Base-by-base conservation (phyloP, 2,113 vertebrate genomes). In the Nannobrachium achirus region DNA sequence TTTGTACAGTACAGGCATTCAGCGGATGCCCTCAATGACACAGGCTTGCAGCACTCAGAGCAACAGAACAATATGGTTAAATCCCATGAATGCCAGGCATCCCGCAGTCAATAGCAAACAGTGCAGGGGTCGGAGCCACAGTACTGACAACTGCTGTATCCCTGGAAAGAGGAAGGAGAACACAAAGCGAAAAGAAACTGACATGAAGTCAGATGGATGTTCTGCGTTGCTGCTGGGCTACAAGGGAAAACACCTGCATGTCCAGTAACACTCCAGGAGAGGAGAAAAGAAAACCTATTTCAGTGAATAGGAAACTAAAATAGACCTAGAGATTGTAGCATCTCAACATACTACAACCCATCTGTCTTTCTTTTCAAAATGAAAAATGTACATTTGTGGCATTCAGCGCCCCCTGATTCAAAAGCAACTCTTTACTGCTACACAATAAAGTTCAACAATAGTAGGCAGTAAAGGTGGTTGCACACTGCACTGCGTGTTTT, bases 161-260 rank as follows among this genome's bases (percentile, higher is more conserved):
- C 79, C 86, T 25, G 66, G 3, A 13, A 49, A 76, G 74, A 83
- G 71, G 76, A 75, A 83, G 40, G 76, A 81, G 70, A 39, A 38
- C n/a, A 57, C 66, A 68, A 82, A 77, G 25, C 25, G 78, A 69
- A 63, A 75, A 71, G 59, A 71, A 58, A 33, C 25, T 33, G 82
- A 84, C 78, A 69, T 56, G 65, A 86, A 85, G 77, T 63, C 46
- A 76, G 84, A 82, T 81, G 63, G 75, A 86, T 81, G 25, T 66
- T 77, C 65, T 65, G 73, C 56, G 46, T 39, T 62, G 56, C 53
- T 55, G 48, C 61, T 57, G 16, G 70, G 73, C 80, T 69, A 64
- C 25, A 33, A 4, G 78, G 83, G 81, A 82, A 39, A 18, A 62
- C 10, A 59, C 49, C 20, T 63, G 18, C 75, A 73, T 6, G 61